Base-by-base conservation (phyloP, 2,797 vertebrate genomes). In the Rhabdophis nuchalis region DNA sequence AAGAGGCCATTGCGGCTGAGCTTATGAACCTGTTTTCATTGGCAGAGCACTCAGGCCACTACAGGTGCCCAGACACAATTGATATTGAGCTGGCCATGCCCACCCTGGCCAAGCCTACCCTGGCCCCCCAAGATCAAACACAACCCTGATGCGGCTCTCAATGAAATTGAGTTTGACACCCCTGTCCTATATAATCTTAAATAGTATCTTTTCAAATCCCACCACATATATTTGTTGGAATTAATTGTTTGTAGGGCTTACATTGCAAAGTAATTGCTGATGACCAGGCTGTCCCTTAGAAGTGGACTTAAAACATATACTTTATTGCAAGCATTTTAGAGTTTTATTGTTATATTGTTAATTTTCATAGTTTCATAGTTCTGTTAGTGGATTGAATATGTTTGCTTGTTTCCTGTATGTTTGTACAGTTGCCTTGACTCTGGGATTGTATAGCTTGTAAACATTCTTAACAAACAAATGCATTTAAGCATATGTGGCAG, bases 1-100 rank as follows among this genome's bases (percentile, higher is more conserved):
- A 54, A 14, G 14, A 54, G 54, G 14, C 14, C 4, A 4, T 54
- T 1, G 4, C 14, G 3, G 54, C 4, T 1, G 4, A 54, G 0
- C 54, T 54, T 0, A 14, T 54, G 54, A 54, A 14, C 54, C 54
- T 0, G 1, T 54, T 54, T 54, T 54, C 54, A 54, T 14, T 54
- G 14, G 14, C 54, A 54, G 4, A 54, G 54, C 1, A 16, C 4
- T 54, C 1, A 14, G 54, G 54, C 12, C 54, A 54, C 54, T 16
- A 54, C 14, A 54, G 54, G 54, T 1, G 12, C 14, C 54, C 14
- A 4, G 54, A 54, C 54, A 54, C 14, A 4, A 54, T 13, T 54
- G 54, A 54, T 54, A 1, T 54, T 16, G 54, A 54, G 54, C 54
- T 54, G 54, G 54, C 54, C 14, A 54, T 54, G 54, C 2, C 53